These are phyloP conservation scores for Zonotrichia albicollis DNA, from an alignment of 2,797 vertebrate species.

Conservation along the genomic window DNA sequence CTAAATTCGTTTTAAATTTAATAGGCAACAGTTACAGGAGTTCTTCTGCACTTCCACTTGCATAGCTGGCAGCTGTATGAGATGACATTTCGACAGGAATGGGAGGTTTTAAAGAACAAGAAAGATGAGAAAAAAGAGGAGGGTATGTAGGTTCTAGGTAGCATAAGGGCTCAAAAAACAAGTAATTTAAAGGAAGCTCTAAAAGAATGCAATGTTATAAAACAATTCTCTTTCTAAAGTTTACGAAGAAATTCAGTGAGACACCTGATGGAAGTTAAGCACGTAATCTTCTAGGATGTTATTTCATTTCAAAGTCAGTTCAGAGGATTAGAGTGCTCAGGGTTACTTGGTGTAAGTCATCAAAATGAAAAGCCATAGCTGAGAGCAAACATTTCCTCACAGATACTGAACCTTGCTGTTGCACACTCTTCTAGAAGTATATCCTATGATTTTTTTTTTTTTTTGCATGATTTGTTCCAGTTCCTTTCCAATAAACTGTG, in stretches of 20 bases:
- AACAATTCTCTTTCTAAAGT: background rate
- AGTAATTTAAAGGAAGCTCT: background rate
- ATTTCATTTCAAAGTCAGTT: background rate
- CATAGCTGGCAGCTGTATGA: background rate
- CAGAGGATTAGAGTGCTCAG: background rate
- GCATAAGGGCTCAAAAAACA: background rate
- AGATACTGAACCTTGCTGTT: background rate
- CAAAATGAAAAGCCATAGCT: background rate
- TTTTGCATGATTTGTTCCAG: background rate
- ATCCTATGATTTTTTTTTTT: background rate
- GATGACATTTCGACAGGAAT: background rate
- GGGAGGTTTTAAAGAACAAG: background rate
- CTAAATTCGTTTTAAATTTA: constrained; percentile 25
- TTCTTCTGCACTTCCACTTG: background rate
- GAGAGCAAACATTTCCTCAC: background rate
- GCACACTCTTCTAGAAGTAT: background rate
- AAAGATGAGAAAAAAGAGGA: background rate
- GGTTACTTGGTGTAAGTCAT: background rate
- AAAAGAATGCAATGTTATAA: background rate
- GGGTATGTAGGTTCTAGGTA: background rate
- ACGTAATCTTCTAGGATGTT: background rate
- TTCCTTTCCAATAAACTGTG: constrained; percentile 33
- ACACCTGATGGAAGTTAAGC: background rate
- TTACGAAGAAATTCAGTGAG: background rate
- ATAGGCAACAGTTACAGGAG: background rate